Conservation (phyloP, 1,140 invertebrate genomes). For the Parasteatoda tepidariorum region DNA sequence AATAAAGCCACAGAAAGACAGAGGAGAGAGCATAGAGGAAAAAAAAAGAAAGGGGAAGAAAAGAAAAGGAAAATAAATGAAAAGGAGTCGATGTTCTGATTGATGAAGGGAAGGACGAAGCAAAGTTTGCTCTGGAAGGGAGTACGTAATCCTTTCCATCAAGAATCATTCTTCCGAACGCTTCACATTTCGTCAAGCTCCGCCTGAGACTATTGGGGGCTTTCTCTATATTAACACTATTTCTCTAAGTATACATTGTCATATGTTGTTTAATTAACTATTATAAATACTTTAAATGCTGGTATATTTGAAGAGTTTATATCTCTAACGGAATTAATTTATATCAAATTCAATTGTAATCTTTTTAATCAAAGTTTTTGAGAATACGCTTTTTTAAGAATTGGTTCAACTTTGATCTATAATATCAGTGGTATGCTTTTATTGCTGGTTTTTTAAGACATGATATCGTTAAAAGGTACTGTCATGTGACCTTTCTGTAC, state of each 20-base stretch:
- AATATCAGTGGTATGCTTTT: too few relatives aligned
- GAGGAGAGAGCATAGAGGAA: neutral
- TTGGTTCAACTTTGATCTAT: too few relatives aligned
- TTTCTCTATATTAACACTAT: slow-evolving; percentile 5
- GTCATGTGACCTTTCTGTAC: too few relatives aligned
- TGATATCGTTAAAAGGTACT: too few relatives aligned
- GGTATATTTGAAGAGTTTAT: too few relatives aligned
- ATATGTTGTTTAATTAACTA: neutral
- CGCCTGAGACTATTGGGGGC: neutral
- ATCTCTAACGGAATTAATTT: too few relatives aligned
- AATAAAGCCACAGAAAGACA: neutral
- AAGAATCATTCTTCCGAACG: slow-evolving; percentile 38
- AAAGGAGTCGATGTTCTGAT: neutral
- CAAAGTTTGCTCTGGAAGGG: slow-evolving; percentile 33
- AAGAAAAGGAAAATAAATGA: neutral
- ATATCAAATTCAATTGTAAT: too few relatives aligned
- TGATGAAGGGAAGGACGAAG: neutral
- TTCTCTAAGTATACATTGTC: neutral
- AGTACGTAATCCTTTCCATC: slow-evolving; percentile 46
- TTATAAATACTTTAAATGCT: too few relatives aligned
- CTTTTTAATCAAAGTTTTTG: too few relatives aligned
- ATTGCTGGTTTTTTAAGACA: too few relatives aligned
- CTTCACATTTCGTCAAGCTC: slow-evolving; percentile 37
- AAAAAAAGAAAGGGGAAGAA: neutral
- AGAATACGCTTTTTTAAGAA: too few relatives aligned